Percentiles rank a stretch among this genome's conserved stretches.
Conservation (phyloP, 2,113 vertebrate species). For the Nasalis larvatus region DNA sequence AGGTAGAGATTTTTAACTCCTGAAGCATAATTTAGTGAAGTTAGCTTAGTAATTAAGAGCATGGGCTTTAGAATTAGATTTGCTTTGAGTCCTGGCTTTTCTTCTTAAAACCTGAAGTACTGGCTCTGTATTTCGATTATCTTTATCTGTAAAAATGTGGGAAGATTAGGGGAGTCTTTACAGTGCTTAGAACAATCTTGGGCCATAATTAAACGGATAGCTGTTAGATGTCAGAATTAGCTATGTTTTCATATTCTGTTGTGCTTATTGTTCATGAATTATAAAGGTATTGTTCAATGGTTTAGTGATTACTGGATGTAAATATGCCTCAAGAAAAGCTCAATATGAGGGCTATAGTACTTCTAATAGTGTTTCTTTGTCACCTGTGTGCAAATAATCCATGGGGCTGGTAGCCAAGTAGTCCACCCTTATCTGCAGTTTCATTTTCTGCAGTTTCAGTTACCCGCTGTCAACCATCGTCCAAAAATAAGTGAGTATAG, state of each 20-base stretch:
- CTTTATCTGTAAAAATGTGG: neutral
- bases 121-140: neutral
- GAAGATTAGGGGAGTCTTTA: neutral
- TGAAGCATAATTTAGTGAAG: neutral
- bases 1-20: conserved; percentile 14
- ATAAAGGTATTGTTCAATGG: neutral
- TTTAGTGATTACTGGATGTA: neutral
- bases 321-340: conserved; percentile 13
- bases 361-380: conserved; percentile 6
- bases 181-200: neutral
- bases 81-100: conserved; percentile 36
- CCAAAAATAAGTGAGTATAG: neutral
- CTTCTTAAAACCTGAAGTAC: neutral
- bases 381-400: neutral
- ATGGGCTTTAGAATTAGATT: conserved; percentile 14
- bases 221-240: conserved; percentile 20
- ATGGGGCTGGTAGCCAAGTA: neutral
- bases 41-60: neutral
- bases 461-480: neutral
- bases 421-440: neutral
- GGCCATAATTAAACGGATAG: neutral
- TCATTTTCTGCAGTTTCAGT: neutral
- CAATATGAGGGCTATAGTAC: neutral
- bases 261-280: conserved; percentile 12
- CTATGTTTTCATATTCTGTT: neutral